These are phyloP conservation scores for Podilymbus podiceps DNA, from an alignment of 2,113 vertebrate species.

Conservation along the genomic window DNA sequence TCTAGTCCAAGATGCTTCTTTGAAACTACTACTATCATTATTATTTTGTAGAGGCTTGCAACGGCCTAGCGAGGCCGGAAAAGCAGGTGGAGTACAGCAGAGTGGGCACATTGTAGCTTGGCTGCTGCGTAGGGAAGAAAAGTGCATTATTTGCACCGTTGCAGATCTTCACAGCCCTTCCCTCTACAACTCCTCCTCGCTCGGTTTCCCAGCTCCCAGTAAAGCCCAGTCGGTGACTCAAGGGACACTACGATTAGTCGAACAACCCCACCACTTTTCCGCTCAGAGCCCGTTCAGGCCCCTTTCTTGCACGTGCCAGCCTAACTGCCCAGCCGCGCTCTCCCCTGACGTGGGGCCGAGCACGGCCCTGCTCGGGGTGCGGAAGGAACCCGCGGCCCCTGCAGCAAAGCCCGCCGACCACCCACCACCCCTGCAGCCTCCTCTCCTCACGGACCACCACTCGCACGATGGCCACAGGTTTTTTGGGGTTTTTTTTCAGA, in stretches of 20 bases:
- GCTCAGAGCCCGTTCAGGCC: neutral
- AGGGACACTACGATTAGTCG: rapidly evolving
- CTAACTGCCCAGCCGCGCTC: too few relatives aligned
- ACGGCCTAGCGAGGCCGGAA: neutral
- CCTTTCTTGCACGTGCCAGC: rapidly evolving
- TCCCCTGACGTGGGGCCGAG: rapidly evolving
- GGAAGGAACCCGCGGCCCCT: neutral
- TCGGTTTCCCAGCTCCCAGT: neutral
- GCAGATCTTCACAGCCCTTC: neutral
- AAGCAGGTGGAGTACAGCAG: neutral
- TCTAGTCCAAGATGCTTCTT: neutral
- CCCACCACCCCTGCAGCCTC: neutral
- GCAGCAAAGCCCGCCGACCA: neutral
- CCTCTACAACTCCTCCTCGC: neutral
- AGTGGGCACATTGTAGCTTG: rapidly evolving
- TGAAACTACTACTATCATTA: neutral
- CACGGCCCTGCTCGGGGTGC: neutral
- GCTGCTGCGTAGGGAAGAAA: neutral
- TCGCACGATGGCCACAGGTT: rapidly evolving
- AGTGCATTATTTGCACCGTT: neutral
- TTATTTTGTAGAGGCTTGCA: neutral
- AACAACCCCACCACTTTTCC: rapidly evolving
- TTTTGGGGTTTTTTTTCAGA: neutral
- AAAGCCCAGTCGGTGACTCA: neutral
- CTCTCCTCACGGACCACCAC: neutral